Evolutionary conservation across 2,113 vertebrate species (phyloP).

Genomic region (Geococcyx californianus): DNA sequence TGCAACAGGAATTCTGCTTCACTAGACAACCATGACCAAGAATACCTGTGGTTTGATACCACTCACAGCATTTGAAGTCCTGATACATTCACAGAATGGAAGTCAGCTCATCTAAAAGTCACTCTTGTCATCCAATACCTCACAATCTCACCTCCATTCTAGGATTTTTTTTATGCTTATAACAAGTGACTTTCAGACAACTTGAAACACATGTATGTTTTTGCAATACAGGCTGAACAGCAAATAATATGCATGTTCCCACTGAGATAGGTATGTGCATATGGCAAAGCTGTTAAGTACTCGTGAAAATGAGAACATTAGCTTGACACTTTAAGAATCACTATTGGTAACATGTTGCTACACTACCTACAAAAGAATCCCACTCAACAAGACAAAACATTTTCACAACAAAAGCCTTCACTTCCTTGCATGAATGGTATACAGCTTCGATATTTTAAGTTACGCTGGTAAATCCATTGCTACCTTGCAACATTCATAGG

Average conservation of each 20-base stretch:
- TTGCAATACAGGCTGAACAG: not conserved
- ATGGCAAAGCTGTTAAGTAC: not conserved
- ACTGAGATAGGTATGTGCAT: not conserved
- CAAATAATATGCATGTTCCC: not conserved
- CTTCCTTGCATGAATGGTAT: not conserved
- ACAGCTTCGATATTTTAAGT: not conserved
- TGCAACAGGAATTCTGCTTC: not conserved
- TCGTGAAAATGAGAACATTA: not conserved
- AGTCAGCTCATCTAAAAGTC: not conserved
- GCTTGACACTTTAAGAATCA: not conserved
- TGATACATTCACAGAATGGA: not conserved
- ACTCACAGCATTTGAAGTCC: not conserved
- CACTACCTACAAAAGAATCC: not conserved
- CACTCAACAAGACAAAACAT: not conserved
- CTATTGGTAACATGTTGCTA: not conserved
- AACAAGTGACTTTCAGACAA: not conserved
- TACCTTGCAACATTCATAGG: not conserved
- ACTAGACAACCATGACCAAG: not conserved
- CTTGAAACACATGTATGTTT: not conserved
- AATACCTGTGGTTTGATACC: not conserved
- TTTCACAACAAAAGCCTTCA: not conserved
- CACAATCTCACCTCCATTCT: not conserved
- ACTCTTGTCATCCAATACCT: not conserved
- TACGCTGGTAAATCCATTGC: not conserved
- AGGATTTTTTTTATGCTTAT: not conserved